These are phyloP conservation scores for Nibea coibor DNA, from an alignment of 2,113 vertebrate species.

Conservation along the genomic window DNA sequence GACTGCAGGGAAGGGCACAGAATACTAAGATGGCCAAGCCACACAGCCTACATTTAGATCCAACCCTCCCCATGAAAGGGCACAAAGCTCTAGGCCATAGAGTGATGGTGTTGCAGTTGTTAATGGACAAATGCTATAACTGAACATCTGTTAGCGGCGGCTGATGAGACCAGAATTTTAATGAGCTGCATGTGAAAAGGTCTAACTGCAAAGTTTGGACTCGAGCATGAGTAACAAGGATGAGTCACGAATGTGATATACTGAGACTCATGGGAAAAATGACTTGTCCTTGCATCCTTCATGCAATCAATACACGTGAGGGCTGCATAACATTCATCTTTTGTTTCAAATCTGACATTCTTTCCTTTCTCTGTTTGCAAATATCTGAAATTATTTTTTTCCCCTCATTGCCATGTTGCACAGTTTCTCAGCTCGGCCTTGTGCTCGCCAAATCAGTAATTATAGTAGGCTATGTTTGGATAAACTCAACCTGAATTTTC, in stretches of 20 bases:
- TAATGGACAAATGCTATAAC: slow-evolving; percentile 43
- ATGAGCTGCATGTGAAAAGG: slow-evolving; percentile 28
- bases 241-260: slow-evolving; percentile 33
- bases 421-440: slow-evolving; percentile 13
- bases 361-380: slow-evolving; percentile 9
- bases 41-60: slow-evolving; percentile 56
- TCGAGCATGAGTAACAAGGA: neutral
- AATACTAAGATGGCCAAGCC: slow-evolving; percentile 60
- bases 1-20: slow-evolving; percentile 63
- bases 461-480: slow-evolving; percentile 49
- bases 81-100: slow-evolving; percentile 29
- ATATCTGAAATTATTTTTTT: slow-evolving; percentile 34
- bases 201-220: slow-evolving; percentile 45
- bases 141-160: slow-evolving; percentile 49
- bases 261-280: slow-evolving; percentile 29
- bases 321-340: slow-evolving; percentile 41
- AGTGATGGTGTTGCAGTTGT: slow-evolving; percentile 31
- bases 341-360: slow-evolving; percentile 8
- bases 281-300: slow-evolving; percentile 20
- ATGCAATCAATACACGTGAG: slow-evolving; percentile 31
- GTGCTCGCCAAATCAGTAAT: slow-evolving; percentile 48
- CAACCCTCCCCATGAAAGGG: slow-evolving; percentile 44
- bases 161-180: slow-evolving; percentile 45
- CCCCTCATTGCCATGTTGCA: neutral
- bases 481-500: slow-evolving; percentile 35